Evolutionary conservation across 2,113 vertebrate genomes (phyloP).

Genomic region (Lichenostomus cassidix): DNA sequence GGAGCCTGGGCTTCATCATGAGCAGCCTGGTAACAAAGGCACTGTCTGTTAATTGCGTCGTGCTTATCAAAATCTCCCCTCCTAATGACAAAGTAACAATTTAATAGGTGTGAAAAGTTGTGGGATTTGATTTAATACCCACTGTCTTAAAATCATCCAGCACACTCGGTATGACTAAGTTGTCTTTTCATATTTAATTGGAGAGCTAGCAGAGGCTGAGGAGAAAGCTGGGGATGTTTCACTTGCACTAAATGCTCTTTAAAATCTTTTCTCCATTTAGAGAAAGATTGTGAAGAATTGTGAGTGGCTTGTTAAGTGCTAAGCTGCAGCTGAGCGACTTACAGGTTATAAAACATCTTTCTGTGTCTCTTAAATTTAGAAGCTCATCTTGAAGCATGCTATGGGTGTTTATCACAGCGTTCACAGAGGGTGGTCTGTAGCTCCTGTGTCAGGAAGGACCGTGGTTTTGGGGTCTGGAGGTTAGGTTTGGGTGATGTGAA

Average conservation of each 20-base stretch:
- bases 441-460: background rate
- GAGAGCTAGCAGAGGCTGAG: background rate
- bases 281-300: background rate
- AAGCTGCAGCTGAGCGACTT: background rate
- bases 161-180: background rate
- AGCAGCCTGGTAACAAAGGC: constrained; percentile 23
- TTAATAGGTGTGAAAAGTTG: constrained; percentile 39
- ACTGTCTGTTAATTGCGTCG: constrained; percentile 1
- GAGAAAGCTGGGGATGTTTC: background rate
- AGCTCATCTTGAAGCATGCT: fast-evolving
- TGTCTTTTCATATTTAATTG: background rate
- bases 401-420: fast-evolving
- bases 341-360: background rate
- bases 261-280: background rate
- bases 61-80: background rate
- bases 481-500: background rate
- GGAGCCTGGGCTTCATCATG: constrained; percentile 11
- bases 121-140: constrained; percentile 31
- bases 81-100: background rate
- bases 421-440: background rate
- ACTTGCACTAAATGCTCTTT: background rate
- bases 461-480: background rate
- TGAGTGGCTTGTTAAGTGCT: background rate
- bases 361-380: background rate
- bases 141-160: background rate